Conservation (phyloP, 2,113 vertebrate genomes). For the Atractosteus spatula region DNA sequence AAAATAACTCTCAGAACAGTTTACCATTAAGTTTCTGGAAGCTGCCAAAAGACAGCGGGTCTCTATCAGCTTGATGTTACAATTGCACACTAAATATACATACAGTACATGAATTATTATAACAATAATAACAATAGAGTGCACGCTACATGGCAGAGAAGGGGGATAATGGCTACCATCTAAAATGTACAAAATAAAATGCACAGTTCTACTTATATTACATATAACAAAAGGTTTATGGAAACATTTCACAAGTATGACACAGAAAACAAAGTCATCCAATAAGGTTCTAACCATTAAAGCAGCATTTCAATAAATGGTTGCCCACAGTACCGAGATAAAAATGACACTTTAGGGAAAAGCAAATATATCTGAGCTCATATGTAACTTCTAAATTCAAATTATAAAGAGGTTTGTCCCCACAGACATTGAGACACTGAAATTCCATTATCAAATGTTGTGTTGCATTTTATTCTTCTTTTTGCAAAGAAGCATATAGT, state of each 20-base stretch:
- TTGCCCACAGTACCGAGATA: conserved; percentile 65
- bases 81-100: conserved; percentile 67
- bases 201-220: conserved; percentile 25
- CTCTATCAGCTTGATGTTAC: conserved; percentile 62
- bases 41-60: conserved; percentile 53
- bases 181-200: conserved; percentile 23
- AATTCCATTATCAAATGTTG: too few relatives aligned
- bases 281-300: conserved; percentile 37
- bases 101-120: conserved; percentile 62
- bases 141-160: conserved; percentile 55
- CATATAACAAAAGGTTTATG: conserved; percentile 19
- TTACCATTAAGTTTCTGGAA: conserved; percentile 61
- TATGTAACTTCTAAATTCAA: too few relatives aligned
- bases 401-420: too few relatives aligned
- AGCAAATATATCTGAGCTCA: background rate
- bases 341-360: background rate
- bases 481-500: too few relatives aligned
- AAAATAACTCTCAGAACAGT: conserved; percentile 82
- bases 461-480: too few relatives aligned
- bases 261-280: conserved; percentile 37
- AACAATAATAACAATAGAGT: conserved; percentile 31
- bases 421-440: too few relatives aligned
- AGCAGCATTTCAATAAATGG: conserved; percentile 54
- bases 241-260: conserved; percentile 11
- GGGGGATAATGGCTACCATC: conserved; percentile 43